Evolutionary conservation across 2,797 vertebrate species (phyloP), one percentile per base, ranked within the genome.

Genomic region (Hapalemur alaotrensis): DNA sequence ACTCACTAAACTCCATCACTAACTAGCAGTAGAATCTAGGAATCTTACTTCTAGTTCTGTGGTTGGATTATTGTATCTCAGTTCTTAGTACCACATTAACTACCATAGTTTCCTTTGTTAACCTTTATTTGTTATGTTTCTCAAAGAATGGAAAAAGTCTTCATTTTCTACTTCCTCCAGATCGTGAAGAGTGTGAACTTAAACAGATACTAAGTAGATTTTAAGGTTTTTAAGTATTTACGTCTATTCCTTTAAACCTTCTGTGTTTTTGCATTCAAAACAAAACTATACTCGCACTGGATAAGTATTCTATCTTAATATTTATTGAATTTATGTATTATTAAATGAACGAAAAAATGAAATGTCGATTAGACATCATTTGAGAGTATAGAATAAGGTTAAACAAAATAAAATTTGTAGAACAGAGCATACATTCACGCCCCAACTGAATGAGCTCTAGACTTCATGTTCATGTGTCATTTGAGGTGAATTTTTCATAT

Each of bases 61-160:
- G 15, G 5, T 78, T n/a, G 13, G 11, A 57, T 93, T 80, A 79
- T 67, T 90, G 9, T 86, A 15, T 91, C 41, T 83, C 59, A 72
- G 75, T 87, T 89, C 85, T 46, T 91, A 59, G 30, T 82, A 52
- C 22, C 32, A 57, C 35, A 65, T 75, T 78, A 81, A 87, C 20
- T 81, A 23, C 2, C 20, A 84, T 87, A 0, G 0, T 90, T 95
- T 96, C 32, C 43, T 87, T 48, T 80, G 80, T 83, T 73, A 76
- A 63, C 48, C 25, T 82, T 89, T 78, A 23, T 69, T 89, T 93
- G 50, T 70, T 17, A 70, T 93, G 3, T 94, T 84, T 95, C 80
- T 97, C 46, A 89, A 90, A 10, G 69, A 97, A 22, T 88, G 38
- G 41, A 54, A 93, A 93, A 91, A 72, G 46, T 67, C 17, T 89